These are phyloP conservation scores for Empidonax alnorum DNA, from an alignment of 2,113 vertebrate species.

Conservation along the genomic window DNA sequence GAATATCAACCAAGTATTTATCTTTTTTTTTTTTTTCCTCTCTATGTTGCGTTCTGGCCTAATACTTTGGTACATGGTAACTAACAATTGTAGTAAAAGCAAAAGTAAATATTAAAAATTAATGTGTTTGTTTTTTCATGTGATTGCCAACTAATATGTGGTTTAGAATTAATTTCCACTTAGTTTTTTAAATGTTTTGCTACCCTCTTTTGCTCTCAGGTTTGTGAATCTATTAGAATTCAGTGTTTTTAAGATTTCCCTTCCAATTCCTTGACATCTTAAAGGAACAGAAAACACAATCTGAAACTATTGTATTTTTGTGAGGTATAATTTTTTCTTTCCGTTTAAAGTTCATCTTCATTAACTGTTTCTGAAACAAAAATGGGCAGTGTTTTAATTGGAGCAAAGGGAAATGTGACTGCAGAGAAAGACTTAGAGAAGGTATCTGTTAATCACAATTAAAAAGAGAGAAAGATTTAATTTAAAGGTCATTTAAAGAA, in stretches of 20 bases:
- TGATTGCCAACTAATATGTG: not conserved
- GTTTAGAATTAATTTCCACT: not conserved
- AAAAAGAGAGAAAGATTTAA: not conserved
- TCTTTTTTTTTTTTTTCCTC: not conserved
- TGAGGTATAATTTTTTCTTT: not conserved
- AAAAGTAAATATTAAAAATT: not conserved
- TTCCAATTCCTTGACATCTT: not conserved
- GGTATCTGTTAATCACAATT: not conserved
- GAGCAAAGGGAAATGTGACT: not conserved
- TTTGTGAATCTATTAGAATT: not conserved
- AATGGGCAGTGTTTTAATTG: not conserved
- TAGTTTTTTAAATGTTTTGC: not conserved
- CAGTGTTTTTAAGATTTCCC: not conserved
- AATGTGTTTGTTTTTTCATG: not conserved
- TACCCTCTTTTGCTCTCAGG: not conserved
- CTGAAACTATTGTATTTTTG: not conserved
- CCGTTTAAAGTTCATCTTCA: not conserved
- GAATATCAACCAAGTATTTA: not conserved
- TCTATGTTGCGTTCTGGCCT: not conserved
- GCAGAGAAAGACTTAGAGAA: not conserved
- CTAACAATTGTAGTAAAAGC: not conserved
- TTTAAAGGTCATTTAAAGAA: not conserved
- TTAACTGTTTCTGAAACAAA: slow-evolving; percentile 2
- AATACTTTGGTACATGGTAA: not conserved
- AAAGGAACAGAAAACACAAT: not conserved